Evolutionary conservation across 1,140 invertebrate genomes (phyloP).

Genomic region (Fopius arisanus): DNA sequence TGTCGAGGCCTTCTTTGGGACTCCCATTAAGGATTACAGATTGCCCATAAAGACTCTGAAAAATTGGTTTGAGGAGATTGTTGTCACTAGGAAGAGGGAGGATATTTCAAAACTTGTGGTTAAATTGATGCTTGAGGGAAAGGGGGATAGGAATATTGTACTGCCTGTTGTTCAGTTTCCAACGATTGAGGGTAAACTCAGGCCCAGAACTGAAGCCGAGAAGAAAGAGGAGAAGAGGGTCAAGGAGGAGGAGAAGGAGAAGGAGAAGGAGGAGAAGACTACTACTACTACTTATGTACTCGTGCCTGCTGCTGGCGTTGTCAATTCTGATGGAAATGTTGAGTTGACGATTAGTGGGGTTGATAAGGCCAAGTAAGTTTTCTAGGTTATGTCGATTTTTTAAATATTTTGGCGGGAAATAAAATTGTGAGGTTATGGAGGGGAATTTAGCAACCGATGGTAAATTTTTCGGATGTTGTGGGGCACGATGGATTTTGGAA

Average conservation of each 20-base stretch:
- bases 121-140: slow-evolving; percentile 70
- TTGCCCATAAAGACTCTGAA: slow-evolving; percentile 79
- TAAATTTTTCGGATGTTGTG: too few species aligned
- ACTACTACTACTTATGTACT: slow-evolving; percentile 44
- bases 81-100: slow-evolving; percentile 80
- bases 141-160: slow-evolving; percentile 54
- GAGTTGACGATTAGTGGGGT: background rate
- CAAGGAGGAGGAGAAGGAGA: slow-evolving; percentile 25
- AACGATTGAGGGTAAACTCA: slow-evolving; percentile 59
- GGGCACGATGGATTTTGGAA: too few species aligned
- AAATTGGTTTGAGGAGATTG: slow-evolving; percentile 81
- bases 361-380: background rate
- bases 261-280: slow-evolving; percentile 24
- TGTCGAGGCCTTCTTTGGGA: slow-evolving; percentile 93
- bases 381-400: background rate
- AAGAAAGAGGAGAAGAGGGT: slow-evolving; percentile 29
- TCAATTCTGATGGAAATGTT: background rate
- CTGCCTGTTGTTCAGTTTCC: slow-evolving; percentile 61
- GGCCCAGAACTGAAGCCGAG: slow-evolving; percentile 45
- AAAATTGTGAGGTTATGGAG: too few species aligned
- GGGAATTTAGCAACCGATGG: too few species aligned
- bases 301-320: slow-evolving; percentile 44
- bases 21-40: slow-evolving; percentile 77
- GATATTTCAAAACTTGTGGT: slow-evolving; percentile 80
- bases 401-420: background rate